Percentiles rank a stretch among this genome's conserved stretches.
Conservation (phyloP, 2,888 invertebrate genomes). For the Clostera curtula region DNA sequence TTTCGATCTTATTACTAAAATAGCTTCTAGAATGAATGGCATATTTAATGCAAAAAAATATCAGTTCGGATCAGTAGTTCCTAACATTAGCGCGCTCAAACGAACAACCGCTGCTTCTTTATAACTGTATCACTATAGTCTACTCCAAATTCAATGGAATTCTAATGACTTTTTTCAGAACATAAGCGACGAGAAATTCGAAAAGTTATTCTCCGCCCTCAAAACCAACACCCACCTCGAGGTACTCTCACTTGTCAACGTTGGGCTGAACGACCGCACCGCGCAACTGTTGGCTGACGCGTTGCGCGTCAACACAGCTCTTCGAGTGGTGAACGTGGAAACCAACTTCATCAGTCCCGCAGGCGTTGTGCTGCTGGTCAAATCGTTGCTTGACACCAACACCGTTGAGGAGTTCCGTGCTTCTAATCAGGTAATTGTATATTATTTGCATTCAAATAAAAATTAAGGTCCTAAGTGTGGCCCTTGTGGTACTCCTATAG, state of each 20-base stretch:
- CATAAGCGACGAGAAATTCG: constrained; percentile 96
- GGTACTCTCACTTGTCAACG: constrained; percentile 93
- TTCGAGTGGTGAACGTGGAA: constrained; percentile 93
- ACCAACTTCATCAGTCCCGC: constrained; percentile 97
- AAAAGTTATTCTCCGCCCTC: constrained; percentile 90
- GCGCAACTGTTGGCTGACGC: constrained; percentile 89
- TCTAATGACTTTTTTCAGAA: constrained; percentile 78
- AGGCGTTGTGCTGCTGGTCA: constrained; percentile 89
- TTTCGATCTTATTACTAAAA: too few relatives aligned
- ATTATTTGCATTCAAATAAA: too few relatives aligned
- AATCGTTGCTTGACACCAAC: constrained; percentile 89
- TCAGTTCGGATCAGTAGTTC: too few relatives aligned
- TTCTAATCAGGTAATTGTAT: constrained; percentile 96
- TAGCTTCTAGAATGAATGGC: too few relatives aligned
- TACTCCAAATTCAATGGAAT: too few relatives aligned
- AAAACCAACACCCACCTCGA: constrained; percentile 94
- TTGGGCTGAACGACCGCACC: constrained; percentile 92
- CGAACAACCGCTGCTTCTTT: too few relatives aligned
- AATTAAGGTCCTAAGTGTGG: too few relatives aligned
- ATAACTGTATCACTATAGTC: too few relatives aligned
- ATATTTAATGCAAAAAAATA: too few relatives aligned
- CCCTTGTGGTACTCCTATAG: too few relatives aligned
- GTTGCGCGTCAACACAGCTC: constrained; percentile 84
- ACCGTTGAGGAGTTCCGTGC: constrained; percentile 96
- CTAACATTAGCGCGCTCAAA: too few relatives aligned